Conservation (phyloP, 2,888 invertebrate genomes). For the Pyrrhia umbra region DNA sequence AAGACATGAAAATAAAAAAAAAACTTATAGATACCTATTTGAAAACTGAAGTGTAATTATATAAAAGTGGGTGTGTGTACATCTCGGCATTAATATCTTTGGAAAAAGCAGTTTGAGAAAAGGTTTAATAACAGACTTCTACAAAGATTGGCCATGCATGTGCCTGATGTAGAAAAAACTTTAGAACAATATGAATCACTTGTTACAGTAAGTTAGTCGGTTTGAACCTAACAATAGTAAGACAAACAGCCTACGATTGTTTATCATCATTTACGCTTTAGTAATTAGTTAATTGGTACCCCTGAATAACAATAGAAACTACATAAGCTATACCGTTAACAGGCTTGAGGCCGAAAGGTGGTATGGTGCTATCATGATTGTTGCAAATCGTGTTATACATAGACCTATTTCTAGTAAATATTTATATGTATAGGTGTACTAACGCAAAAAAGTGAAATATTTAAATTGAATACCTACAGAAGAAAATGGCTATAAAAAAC, state of each 20-base stretch:
- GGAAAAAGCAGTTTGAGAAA: no score
- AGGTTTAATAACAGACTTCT: not conserved
- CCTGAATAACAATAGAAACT: conserved; percentile 32
- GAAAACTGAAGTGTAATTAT: no score
- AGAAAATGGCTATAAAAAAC: no score
- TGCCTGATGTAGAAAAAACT: not conserved
- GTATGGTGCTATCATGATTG: not conserved
- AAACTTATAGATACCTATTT: no score
- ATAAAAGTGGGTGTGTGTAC: no score
- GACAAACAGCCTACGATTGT: conserved; percentile 28
- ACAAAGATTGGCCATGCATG: not conserved
- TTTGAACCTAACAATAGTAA: conserved; percentile 36
- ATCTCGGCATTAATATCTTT: no score
- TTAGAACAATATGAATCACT: conserved; percentile 20
- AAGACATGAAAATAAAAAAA: no score
- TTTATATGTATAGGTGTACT: no score
- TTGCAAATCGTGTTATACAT: not conserved
- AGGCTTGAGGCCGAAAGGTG: not conserved
- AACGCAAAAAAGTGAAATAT: no score
- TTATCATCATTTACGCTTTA: conserved; percentile 43
- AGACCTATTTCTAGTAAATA: not conserved
- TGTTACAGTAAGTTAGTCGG: conserved; percentile 17
- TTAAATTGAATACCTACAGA: no score
- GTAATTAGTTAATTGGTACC: conserved; percentile 45
- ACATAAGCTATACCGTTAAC: conserved; percentile 4